Conservation (phyloP, 1,140 invertebrate species). For the Campoletis sonorensis region DNA sequence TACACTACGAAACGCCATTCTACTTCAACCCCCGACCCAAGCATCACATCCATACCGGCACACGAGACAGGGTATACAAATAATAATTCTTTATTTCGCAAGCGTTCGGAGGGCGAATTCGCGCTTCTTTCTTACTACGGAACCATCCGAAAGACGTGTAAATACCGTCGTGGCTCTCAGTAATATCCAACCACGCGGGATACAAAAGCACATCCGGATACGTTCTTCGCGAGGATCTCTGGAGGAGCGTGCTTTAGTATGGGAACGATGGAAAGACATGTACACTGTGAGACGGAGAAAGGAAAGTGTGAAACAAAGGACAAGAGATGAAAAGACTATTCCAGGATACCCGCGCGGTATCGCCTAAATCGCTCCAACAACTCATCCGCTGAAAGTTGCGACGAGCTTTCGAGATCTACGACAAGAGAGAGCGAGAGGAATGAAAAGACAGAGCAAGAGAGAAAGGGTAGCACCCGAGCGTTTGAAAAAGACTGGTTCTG, state of each 20-base stretch:
- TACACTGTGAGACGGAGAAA: constrained; percentile 47
- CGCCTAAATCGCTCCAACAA: constrained; percentile 75
- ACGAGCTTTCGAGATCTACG: constrained; percentile 72
- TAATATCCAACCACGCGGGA: constrained; percentile 36
- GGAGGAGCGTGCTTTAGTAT: neutral
- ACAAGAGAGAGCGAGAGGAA: constrained; percentile 49
- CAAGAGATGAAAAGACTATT: constrained; percentile 67
- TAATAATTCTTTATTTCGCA: constrained; percentile 76
- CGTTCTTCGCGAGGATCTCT: constrained; percentile 10
- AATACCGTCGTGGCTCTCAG: constrained; percentile 67
- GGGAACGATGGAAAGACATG: constrained; percentile 48
- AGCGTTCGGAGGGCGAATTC: constrained; percentile 51
- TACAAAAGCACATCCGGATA: neutral
- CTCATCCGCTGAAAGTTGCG: constrained; percentile 74
- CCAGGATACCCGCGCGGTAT: constrained; percentile 67
- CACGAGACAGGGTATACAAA: constrained; percentile 68
- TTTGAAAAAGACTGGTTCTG: constrained; percentile 34
- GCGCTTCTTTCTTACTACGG: constrained; percentile 6
- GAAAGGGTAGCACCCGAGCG: constrained; percentile 1
- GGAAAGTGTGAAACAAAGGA: constrained; percentile 51
- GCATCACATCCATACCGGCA: constrained; percentile 41
- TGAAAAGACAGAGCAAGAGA: constrained; percentile 39
- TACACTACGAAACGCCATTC: constrained; percentile 24
- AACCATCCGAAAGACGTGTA: constrained; percentile 67
- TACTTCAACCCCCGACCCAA: neutral